Evolutionary conservation across 2,113 vertebrate species (phyloP).

Genomic region (Lampris incognitus): DNA sequence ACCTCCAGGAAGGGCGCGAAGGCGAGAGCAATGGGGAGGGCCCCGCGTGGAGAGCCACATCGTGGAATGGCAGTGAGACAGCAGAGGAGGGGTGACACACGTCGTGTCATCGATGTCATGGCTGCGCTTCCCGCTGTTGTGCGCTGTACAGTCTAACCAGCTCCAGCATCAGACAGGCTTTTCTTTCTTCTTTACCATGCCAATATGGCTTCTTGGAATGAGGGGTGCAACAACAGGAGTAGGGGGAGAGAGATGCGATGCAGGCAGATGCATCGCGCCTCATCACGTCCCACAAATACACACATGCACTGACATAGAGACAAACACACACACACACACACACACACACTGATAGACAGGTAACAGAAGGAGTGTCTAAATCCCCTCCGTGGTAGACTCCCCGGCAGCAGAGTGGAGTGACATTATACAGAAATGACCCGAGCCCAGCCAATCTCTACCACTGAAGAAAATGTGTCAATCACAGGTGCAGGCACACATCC

Average conservation of each 20-base stretch:
- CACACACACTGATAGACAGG: conserved; percentile 34
- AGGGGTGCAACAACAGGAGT: conserved; percentile 21
- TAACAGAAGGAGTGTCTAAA: conserved; percentile 33
- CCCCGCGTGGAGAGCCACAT: conserved; percentile 35
- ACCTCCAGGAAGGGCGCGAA: conserved; percentile 46
- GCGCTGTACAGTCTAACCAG: conserved; percentile 68
- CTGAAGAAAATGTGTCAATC: conserved; percentile 24
- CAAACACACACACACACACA: conserved; percentile 9
- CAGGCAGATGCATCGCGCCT: conserved; percentile 37
- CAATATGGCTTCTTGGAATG: conserved; percentile 56
- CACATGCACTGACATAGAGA: conserved; percentile 27
- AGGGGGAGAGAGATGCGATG: conserved; percentile 39
- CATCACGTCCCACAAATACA: conserved; percentile 20
- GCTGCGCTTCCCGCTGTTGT: conserved; percentile 63
- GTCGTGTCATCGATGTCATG: conserved; percentile 75
- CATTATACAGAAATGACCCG: conserved; percentile 32
- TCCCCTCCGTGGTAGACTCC: conserved; percentile 22
- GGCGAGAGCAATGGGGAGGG: conserved; percentile 34
- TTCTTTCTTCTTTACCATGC: conserved; percentile 60
- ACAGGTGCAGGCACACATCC: background rate
- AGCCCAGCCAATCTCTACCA: conserved; percentile 3
- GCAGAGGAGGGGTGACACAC: conserved; percentile 60
- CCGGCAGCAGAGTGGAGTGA: conserved; percentile 40
- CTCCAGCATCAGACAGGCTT: conserved; percentile 55
- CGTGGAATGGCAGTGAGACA: conserved; percentile 60